Percentiles rank a stretch among this genome's conserved stretches.
These are phyloP conservation scores for Orthonyx spaldingii DNA, from an alignment of 2,113 vertebrate species.

Conservation along the genomic window DNA sequence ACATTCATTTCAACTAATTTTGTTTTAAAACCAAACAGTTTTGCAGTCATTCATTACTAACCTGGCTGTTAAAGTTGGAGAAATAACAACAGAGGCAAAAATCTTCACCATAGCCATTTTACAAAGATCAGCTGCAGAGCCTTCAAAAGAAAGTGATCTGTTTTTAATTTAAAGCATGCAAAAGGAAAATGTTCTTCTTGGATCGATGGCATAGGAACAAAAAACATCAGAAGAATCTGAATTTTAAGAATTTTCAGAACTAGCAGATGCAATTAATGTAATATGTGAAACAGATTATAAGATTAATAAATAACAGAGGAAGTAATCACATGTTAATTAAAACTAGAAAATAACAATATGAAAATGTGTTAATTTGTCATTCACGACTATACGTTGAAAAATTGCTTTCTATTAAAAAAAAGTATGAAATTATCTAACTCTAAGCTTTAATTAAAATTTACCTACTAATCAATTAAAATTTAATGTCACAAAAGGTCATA, in stretches of 20 bases:
- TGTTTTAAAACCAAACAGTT: not conserved
- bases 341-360: not conserved
- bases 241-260: not conserved
- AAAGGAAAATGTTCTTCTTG: not conserved
- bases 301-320: not conserved
- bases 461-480: not conserved
- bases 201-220: not conserved
- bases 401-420: not conserved
- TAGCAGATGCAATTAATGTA: not conserved
- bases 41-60: constrained; percentile 56
- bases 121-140: constrained; percentile 91
- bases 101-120: constrained; percentile 91
- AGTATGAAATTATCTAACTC: not conserved
- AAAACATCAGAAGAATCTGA: not conserved
- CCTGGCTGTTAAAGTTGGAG: constrained; percentile 80
- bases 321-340: not conserved
- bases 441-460: not conserved
- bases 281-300: not conserved
- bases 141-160: constrained; percentile 44
- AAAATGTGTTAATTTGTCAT: not conserved
- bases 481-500: not conserved
- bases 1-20: not conserved
- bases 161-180: not conserved
- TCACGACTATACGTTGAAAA: not conserved
- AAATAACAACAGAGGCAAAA: constrained; percentile 75